Evolutionary conservation across 2,888 invertebrate genomes (phyloP).

Genomic region (Cheilosia grossa): DNA sequence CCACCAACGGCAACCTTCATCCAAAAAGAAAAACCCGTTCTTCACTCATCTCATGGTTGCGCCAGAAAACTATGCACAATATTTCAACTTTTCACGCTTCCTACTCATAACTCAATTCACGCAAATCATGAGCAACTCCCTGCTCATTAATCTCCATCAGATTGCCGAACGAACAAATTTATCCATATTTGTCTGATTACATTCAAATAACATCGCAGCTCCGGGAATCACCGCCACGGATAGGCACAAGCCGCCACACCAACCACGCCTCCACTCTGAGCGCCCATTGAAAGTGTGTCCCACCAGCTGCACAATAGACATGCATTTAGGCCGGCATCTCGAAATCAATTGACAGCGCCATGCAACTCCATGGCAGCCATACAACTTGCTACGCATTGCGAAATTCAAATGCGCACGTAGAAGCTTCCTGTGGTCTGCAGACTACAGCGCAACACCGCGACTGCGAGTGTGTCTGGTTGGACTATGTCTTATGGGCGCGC

Average conservation of each 20-base stretch:
- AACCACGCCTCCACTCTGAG: conserved; percentile 44
- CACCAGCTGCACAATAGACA: conserved; percentile 34
- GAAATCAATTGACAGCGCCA: conserved; percentile 50
- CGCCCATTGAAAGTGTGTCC: conserved; percentile 10
- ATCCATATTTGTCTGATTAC: conserved; percentile 65
- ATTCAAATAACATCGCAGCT: conserved; percentile 39
- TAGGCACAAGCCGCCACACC: conserved; percentile 9
- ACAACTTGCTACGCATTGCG: conserved; percentile 50
- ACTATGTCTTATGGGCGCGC: conserved; percentile 34
- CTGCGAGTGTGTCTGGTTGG: neutral
- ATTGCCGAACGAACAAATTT: conserved; percentile 55
- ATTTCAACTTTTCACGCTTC: conserved; percentile 42
- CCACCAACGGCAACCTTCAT: neutral
- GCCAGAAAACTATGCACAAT: conserved; percentile 13
- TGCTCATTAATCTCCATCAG: conserved; percentile 59
- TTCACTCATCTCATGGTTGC: conserved; percentile 10
- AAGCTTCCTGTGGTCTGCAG: conserved; percentile 19
- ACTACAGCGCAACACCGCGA: neutral
- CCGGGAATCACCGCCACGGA: conserved; percentile 19
- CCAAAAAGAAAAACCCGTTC: conserved; percentile 1
- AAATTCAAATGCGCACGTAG: conserved; percentile 55
- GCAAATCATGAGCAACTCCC: conserved; percentile 57
- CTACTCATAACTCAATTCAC: conserved; percentile 55
- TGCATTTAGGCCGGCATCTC: conserved; percentile 34
- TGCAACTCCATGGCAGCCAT: conserved; percentile 22